Evolutionary conservation across 1,140 invertebrate species (phyloP).

Genomic region (Oreohelix idahoensis): DNA sequence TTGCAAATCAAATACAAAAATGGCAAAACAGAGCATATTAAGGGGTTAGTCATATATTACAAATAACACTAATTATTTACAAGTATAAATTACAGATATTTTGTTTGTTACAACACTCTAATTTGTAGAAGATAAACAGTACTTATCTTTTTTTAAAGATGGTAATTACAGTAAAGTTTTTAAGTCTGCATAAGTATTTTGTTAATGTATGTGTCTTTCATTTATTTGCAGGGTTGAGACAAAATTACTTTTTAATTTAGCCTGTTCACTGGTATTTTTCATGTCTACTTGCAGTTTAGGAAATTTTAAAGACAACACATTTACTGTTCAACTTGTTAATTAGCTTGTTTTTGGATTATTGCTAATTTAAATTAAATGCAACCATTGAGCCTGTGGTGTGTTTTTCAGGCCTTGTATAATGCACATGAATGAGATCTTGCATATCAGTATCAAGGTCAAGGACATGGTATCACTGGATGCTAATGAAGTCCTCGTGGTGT

Average conservation of each 20-base stretch:
- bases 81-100: too few relatives aligned
- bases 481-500: conserved; percentile 68
- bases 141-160: too few relatives aligned
- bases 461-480: conserved; percentile 65
- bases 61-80: too few relatives aligned
- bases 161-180: too few relatives aligned
- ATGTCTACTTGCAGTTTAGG: too few relatives aligned
- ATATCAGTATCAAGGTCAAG: conserved; percentile 48
- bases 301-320: not conserved
- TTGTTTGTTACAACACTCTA: too few relatives aligned
- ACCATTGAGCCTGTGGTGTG: not conserved
- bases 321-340: not conserved
- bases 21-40: conserved; percentile 64
- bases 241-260: too few relatives aligned
- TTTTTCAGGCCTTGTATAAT: conserved; percentile 54
- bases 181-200: too few relatives aligned
- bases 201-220: too few relatives aligned
- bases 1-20: conserved; percentile 59
- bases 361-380: not conserved
- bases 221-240: too few relatives aligned
- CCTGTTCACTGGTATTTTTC: too few relatives aligned
- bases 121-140: too few relatives aligned
- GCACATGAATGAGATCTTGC: conserved; percentile 59
- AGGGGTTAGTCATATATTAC: conserved; percentile 55
- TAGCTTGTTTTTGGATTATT: not conserved